Percentiles rank a stretch among this genome's conserved stretches.
Evolutionary conservation across 1,140 invertebrate genomes (phyloP).

Genomic region (Lordiphosa collinella): DNA sequence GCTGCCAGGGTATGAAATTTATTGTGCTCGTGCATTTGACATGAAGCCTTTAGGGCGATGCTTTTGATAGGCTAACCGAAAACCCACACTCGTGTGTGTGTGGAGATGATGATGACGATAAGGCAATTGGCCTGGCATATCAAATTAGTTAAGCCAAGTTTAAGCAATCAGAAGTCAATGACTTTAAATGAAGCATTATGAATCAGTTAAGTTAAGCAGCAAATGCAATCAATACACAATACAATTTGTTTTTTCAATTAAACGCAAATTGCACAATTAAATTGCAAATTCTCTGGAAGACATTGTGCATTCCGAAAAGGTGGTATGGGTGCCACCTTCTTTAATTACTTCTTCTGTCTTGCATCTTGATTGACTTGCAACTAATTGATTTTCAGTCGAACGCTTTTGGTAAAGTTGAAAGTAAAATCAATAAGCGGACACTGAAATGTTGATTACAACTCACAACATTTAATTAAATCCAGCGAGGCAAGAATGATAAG

Average conservation of each 20-base stretch:
- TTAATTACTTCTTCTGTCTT: not conserved
- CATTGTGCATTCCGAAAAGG: no score
- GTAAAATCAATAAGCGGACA: conserved; percentile 39
- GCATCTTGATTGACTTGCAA: conserved; percentile 37
- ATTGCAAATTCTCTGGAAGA: no score
- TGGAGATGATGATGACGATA: conserved; percentile 13
- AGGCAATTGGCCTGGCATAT: not conserved
- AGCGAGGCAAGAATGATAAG: conserved; percentile 15
- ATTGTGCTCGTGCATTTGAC: conserved; percentile 69
- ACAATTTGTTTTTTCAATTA: no score
- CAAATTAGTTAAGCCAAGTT: conserved; percentile 14
- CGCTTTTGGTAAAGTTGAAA: conserved; percentile 34
- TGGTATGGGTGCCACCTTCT: no score
- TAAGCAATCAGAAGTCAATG: not conserved
- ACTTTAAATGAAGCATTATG: no score
- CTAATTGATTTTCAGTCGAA: conserved; percentile 48
- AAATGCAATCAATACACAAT: no score
- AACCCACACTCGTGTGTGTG: conserved; percentile 25
- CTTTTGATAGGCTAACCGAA: conserved; percentile 49
- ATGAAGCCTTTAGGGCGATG: conserved; percentile 63
- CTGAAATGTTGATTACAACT: conserved; percentile 45
- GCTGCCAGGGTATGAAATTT: conserved; percentile 52
- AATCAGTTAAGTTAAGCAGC: no score
- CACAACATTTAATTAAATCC: conserved; percentile 50
- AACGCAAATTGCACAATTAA: no score